Evolutionary conservation across 2,113 vertebrate genomes (phyloP), one percentile per base, ranked within the genome.

Genomic region (Lethenteron camtschaticum): DNA sequence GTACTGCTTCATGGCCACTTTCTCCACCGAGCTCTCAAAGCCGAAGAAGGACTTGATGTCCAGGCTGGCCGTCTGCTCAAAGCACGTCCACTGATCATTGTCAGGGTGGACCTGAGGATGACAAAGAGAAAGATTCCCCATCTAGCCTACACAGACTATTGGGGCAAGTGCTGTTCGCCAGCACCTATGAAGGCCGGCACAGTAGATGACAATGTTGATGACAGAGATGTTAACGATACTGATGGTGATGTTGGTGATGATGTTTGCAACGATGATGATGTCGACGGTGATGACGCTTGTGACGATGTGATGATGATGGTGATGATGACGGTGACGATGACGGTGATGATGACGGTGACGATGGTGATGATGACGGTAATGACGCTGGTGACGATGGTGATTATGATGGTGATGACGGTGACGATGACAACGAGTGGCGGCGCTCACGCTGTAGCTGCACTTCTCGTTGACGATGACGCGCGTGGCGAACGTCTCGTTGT

Each of bases 41-140:
- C 94, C 92, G 75, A 96, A 99, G 75, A 99, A 99, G 10, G 92
- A 95, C 75, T 95, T 96, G 68, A 99, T 94, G 73, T 96, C 94
- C 78, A 96, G 81, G 76, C 85, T 94, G 57, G 94, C 94, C 4
- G 85, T 86, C 77, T 96, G 90, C 57, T 96, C 88, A 73, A 92
- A 96, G 80, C 90, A 96, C 4, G 94, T 96, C 90, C 92, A 96
- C 56, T 94, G 85, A 75, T 94, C 88, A 72, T 92, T 95, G 72
- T 96, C 92, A 56, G 90, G 89, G 75, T 96, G 92, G 77, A 96
- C 94, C 94, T 99, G 73, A 12, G 73, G 71, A 69, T 56, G 14
- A 13, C 68, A n/a, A 69, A 72, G 41, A 10, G 12, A 58, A 18
- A 70, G 1, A 58, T 55, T 55, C 20, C 10, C 16, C 16, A 14